Conservation (phyloP, 2,888 invertebrate species). For the Temnothorax unifasciatus region DNA sequence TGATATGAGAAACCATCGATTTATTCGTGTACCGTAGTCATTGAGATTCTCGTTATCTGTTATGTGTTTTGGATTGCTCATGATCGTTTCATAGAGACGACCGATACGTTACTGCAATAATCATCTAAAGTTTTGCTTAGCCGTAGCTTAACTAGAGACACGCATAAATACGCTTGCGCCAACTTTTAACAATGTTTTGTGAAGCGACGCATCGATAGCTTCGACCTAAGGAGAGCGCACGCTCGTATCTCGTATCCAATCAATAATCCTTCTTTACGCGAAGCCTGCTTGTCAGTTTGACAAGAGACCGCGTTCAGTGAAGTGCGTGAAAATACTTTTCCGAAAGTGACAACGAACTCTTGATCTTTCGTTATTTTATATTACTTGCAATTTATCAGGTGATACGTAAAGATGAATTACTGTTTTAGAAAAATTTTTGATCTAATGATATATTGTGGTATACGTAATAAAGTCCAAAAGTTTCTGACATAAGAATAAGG, state of each 20-base stretch:
- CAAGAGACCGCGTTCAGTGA: not conserved
- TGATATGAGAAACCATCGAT: constrained; percentile 55
- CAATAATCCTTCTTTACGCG: not conserved
- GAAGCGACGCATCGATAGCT: not conserved
- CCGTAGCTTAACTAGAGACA: not conserved
- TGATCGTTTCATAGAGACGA: not conserved
- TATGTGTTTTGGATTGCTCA: not conserved
- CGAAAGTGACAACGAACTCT: not conserved
- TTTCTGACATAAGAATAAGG: too few species aligned
- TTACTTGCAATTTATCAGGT: not conserved
- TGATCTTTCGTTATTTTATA: not conserved
- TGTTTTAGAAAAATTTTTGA: too few species aligned
- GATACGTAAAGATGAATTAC: too few species aligned
- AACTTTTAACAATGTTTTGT: not conserved
- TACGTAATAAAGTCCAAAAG: too few species aligned
- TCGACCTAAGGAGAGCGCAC: not conserved
- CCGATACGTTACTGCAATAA: not conserved
- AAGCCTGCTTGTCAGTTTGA: not conserved
- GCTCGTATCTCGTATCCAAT: not conserved
- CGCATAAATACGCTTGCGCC: constrained; percentile 16
- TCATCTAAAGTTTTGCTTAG: not conserved
- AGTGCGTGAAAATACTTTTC: not conserved
- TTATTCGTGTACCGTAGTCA: constrained; percentile 61
- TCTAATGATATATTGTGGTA: too few species aligned
- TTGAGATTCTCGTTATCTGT: constrained; percentile 13